Percentiles rank a stretch among this genome's conserved stretches.
These are phyloP conservation scores for Chironomus tepperi DNA, from an alignment of 1,140 invertebrate species.

Conservation along the genomic window DNA sequence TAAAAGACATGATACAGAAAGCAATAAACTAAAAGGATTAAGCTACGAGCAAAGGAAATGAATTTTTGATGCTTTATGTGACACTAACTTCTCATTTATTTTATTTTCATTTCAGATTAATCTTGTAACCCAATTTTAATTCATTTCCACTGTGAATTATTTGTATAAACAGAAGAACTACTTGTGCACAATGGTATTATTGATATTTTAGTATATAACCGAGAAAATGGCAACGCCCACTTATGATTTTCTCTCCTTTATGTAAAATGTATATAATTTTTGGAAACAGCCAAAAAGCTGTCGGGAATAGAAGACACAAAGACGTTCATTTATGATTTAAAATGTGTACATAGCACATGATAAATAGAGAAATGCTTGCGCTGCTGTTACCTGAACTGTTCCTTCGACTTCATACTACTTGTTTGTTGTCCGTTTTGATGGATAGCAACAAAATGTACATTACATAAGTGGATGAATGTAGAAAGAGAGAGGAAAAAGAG, in stretches of 20 bases:
- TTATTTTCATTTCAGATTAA: too few relatives aligned
- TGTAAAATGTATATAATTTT: not conserved
- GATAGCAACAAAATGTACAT: constrained; percentile 13
- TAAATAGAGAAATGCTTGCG: not conserved
- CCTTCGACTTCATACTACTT: not conserved
- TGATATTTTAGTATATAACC: not conserved
- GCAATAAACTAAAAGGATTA: too few relatives aligned
- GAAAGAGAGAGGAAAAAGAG: too few relatives aligned
- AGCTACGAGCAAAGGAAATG: too few relatives aligned
- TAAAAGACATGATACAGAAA: too few relatives aligned
- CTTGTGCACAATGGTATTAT: too few relatives aligned
- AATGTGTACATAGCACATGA: not conserved
- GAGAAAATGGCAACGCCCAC: not conserved
- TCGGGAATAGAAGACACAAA: constrained; percentile 9
- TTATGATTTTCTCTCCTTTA: not conserved
- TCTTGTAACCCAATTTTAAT: too few relatives aligned
- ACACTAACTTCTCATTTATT: too few relatives aligned
- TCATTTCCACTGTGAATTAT: too few relatives aligned
- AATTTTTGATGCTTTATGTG: too few relatives aligned
- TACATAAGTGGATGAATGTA: not conserved
- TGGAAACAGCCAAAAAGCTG: not conserved
- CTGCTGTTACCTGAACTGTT: not conserved
- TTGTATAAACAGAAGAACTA: too few relatives aligned
- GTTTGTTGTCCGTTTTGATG: not conserved
- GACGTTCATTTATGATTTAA: constrained; percentile 8